Percentiles rank a stretch among this genome's conserved stretches.
phyloP scores from a whole-genome alignment of 92 coral and sea anemone genomes.

The Chrysogorgia sp. region DNA sequence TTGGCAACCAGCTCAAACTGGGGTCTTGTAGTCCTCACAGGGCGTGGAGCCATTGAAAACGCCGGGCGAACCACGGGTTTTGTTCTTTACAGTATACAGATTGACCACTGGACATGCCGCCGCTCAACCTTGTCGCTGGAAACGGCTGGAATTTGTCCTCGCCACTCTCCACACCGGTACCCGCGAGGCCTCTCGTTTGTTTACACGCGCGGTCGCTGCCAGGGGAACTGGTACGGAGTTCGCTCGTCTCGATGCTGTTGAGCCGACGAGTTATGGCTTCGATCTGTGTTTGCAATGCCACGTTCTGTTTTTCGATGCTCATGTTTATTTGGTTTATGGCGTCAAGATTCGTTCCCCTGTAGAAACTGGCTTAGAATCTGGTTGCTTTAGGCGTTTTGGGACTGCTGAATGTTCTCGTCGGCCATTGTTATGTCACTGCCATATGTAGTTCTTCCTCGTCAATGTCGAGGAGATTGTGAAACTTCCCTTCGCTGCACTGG shows the following conservation, averaged over 20 bases:
- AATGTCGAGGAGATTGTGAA: no score
- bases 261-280: neutral
- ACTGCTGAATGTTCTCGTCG: no score
- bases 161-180: neutral
- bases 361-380: no score
- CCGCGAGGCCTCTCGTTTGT: neutral
- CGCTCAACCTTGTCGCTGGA: neutral
- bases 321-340: no score
- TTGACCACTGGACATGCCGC: neutral
- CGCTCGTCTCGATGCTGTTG: constrained; percentile 8
- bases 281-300: neutral
- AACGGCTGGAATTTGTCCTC: neutral
- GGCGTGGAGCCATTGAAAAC: constrained; percentile 43
- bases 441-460: no score
- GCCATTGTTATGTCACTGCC: no score
- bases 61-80: constrained; percentile 51
- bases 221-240: no score
- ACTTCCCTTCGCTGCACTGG: no score
- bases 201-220: neutral
- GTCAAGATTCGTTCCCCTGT: no score
- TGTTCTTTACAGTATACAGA: constrained; percentile 9
- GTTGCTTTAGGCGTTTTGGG: no score
- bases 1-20: constrained; percentile 55
- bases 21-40: constrained; percentile 64
- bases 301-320: no score